These are phyloP conservation scores for Gobionotothen gibberifrons DNA, from an alignment of 2,797 vertebrate species.

Conservation along the genomic window DNA sequence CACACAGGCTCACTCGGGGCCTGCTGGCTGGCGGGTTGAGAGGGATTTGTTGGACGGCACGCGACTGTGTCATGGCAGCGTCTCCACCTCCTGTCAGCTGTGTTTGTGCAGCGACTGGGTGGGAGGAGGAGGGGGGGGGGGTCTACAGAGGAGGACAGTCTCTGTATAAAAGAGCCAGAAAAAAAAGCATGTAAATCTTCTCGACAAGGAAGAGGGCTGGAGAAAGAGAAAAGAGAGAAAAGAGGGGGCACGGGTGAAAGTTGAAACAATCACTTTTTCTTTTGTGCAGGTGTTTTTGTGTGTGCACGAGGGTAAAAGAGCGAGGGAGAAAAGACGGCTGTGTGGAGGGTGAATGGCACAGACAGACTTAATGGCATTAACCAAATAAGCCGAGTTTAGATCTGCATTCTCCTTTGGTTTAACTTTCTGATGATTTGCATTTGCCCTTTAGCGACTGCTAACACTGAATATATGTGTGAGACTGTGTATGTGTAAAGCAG, in stretches of 20 bases:
- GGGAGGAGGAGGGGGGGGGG: constrained; percentile 26
- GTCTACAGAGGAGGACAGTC: constrained; percentile 61
- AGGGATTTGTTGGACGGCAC: constrained; percentile 87
- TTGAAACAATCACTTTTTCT: constrained; percentile 83
- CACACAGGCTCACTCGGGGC: constrained; percentile 56
- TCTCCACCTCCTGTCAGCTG: constrained; percentile 91
- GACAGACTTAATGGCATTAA: constrained; percentile 70
- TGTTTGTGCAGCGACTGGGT: constrained; percentile 91
- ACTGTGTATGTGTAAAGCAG: constrained; percentile 13
- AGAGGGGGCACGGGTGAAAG: constrained; percentile 59
- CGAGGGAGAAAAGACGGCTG: constrained; percentile 21
- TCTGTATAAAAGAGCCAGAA: constrained; percentile 57
- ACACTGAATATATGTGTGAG: constrained; percentile 5
- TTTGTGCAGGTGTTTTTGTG: constrained; percentile 84
- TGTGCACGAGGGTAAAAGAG: constrained; percentile 43
- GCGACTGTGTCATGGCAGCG: constrained; percentile 83
- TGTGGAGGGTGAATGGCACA: constrained; percentile 54
- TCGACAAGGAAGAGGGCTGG: constrained; percentile 60
- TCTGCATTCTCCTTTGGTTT: constrained; percentile 67
- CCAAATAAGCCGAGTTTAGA: constrained; percentile 68
- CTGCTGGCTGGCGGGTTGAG: constrained; percentile 67
- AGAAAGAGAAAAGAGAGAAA: constrained; percentile 36
- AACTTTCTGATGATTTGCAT: constrained; percentile 80
- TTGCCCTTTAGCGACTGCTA: constrained; percentile 60
- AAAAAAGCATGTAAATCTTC: constrained; percentile 77